phyloP scores from a whole-genome alignment of 2,888 invertebrate genomes.

The Monoplex corrugatus region DNA sequence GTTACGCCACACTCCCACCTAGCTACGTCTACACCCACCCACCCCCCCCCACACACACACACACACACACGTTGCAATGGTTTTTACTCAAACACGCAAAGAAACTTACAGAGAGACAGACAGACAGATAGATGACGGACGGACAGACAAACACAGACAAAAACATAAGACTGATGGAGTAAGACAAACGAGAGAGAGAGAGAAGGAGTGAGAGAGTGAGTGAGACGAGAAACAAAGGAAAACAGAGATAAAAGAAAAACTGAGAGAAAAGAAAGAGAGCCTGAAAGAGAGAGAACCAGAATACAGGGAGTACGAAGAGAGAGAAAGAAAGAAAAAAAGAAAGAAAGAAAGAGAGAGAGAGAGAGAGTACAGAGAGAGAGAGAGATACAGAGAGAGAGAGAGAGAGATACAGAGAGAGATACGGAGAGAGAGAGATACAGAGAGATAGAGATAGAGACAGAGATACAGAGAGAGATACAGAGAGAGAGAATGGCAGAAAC shows the following conservation, averaged over 20 bases:
- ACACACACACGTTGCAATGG: too few relatives aligned
- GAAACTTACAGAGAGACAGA: too few relatives aligned
- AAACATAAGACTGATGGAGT: too few relatives aligned
- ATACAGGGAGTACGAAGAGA: slow-evolving; percentile 24
- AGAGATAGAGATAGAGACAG: slow-evolving; percentile 29
- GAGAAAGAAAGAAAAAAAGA: slow-evolving; percentile 1
- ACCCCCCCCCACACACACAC: too few relatives aligned
- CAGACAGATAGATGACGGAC: too few relatives aligned
- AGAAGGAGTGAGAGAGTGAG: slow-evolving; percentile 45
- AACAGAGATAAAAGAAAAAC: slow-evolving; percentile 20
- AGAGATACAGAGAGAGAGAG: not conserved
- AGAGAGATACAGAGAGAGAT: too few relatives aligned
- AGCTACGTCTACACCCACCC: too few relatives aligned
- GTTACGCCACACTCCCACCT: too few relatives aligned
- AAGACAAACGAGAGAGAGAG: slow-evolving; percentile 45
- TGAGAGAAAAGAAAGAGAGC: slow-evolving; percentile 17
- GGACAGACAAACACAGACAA: slow-evolving; percentile 24
- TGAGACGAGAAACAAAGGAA: slow-evolving; percentile 50
- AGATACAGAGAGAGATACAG: slow-evolving; percentile 44
- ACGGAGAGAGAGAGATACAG: not conserved
- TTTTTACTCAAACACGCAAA: too few relatives aligned
- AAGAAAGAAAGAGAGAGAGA: too few relatives aligned
- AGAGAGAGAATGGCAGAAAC: slow-evolving; percentile 50
- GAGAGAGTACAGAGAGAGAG: not conserved
- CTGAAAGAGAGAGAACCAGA: slow-evolving; percentile 24